Evolutionary conservation across 2,888 invertebrate genomes (phyloP).

Genomic region (Malachius bipustulatus): DNA sequence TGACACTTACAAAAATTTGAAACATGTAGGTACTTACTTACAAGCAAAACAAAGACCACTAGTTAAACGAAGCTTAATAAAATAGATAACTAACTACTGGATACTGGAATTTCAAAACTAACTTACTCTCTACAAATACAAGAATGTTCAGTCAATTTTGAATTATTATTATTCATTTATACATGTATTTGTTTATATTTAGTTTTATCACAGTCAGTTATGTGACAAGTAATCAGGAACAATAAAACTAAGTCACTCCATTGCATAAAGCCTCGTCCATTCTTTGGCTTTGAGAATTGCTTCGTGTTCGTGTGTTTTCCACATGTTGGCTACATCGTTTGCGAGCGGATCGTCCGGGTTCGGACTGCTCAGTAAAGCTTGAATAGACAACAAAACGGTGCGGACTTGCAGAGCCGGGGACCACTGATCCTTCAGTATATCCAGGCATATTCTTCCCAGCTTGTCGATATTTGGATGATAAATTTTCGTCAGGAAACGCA

Average conservation of each 20-base stretch:
- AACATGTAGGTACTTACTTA: too few species aligned
- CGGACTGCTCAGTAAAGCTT: constrained; percentile 86
- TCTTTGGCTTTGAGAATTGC: constrained; percentile 91
- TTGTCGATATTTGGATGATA: constrained; percentile 99
- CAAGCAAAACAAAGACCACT: too few species aligned
- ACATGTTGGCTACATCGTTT: constrained; percentile 96
- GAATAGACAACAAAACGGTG: constrained; percentile 95
- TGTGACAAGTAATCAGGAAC: neutral
- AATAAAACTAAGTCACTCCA: constrained; percentile 24
- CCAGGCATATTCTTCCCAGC: constrained; percentile 96
- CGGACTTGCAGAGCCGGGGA: constrained; percentile 98
- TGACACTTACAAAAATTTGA: too few species aligned
- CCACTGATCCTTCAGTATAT: constrained; percentile 98
- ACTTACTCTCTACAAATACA: too few species aligned
- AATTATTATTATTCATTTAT: too few species aligned
- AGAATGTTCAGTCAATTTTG: too few species aligned
- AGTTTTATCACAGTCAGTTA: constrained; percentile 4
- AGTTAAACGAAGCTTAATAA: too few species aligned
- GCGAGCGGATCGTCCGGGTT: constrained; percentile 98
- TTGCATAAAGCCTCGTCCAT: constrained; percentile 84
- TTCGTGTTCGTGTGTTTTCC: constrained; percentile 95
- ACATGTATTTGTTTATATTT: too few species aligned
- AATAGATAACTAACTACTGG: too few species aligned
- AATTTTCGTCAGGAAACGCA: constrained; percentile 98
- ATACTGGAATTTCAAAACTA: too few species aligned